These are phyloP conservation scores for Oryzias sinensis DNA, from an alignment of 2,797 vertebrate species.

Conservation along the genomic window DNA sequence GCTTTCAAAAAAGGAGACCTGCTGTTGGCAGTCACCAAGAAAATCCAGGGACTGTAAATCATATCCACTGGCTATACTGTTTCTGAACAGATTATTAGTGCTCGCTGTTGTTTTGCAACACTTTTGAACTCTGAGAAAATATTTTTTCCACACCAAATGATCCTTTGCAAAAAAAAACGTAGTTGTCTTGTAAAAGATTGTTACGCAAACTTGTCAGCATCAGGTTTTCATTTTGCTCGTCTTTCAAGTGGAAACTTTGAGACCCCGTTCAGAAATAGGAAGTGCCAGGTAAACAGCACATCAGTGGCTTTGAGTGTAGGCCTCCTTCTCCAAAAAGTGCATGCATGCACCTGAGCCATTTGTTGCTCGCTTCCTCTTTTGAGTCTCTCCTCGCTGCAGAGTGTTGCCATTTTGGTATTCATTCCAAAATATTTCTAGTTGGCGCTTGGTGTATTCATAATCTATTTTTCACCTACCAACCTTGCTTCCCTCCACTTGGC, in stretches of 20 bases:
- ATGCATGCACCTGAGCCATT: constrained; percentile 54
- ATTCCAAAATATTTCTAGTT: constrained; percentile 72
- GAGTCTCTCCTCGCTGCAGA: constrained; percentile 42
- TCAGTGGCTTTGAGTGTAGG: constrained; percentile 1
- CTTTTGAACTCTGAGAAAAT: constrained; percentile 66
- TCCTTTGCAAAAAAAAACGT: constrained; percentile 9
- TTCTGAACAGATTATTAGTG: constrained; percentile 75
- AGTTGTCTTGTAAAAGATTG: neutral
- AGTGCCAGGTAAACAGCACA: constrained; percentile 4
- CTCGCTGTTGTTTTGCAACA: constrained; percentile 69
- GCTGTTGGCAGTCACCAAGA: constrained; percentile 77
- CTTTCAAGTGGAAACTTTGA: constrained; percentile 13
- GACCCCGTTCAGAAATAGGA: constrained; percentile 1
- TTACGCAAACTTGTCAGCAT: constrained; percentile 2
- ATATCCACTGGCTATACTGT: constrained; percentile 77
- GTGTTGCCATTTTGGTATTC: constrained; percentile 63
- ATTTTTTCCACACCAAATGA: constrained; percentile 40
- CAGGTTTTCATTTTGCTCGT: neutral
- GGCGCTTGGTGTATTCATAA: constrained; percentile 63
- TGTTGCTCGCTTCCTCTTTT: constrained; percentile 63
- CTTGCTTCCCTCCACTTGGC: constrained; percentile 69
- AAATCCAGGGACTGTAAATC: constrained; percentile 78
- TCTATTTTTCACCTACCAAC: constrained; percentile 75
- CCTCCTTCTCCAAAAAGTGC: constrained; percentile 11
- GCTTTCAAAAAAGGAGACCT: constrained; percentile 78